Base-by-base conservation (phyloP, 2,797 vertebrate genomes). In the Lindbergichthys nudifrons region DNA sequence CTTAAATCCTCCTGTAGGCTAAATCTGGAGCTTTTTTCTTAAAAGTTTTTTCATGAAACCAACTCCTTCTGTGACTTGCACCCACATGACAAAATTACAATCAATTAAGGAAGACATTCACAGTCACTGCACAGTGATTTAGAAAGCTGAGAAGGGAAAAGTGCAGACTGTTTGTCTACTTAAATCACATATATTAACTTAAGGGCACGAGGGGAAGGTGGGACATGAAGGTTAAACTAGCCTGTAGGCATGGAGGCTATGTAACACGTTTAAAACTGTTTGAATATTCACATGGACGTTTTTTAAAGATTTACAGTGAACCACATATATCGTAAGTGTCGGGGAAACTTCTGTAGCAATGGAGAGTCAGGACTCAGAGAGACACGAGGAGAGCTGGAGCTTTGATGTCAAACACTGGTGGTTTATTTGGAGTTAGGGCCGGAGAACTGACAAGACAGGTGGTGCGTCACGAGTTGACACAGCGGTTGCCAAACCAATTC, bases 1-100 rank as follows among this genome's bases (percentile, higher is more conserved):
- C 59, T 16, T 74, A 77, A 84, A 88, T 87, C 82, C 70, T 72
- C 59, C 77, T 57, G 54, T 73, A 61, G 71, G 78, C 79, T 16
- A 71, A 39, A 63, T 83, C 36, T 56, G 59, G 42, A 70, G 75
- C n/a, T 41, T 36, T 32, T 61, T 70, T 42, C 71, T 70, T 62
- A 10, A 70, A 81, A 21, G 63, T 30, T 81, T 81, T 70, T 65
- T 84, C 83, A 89, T 85, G 77, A 86, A 89, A 87, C 86, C 63
- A 80, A 82, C 65, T 87, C 65, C 59, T 74, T 68, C 18, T 59
- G 81, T 73, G 84, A 83, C 80, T 10, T 47, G 76, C 59, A 71
- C 39, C 61, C 67, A 75, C 62, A 77, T 81, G 79, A 84, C 70
- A 69, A 86, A 71, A 87, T 81, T 87, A 85, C 71, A 70, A 73